Conservation (phyloP, 2,113 vertebrate species). For the Tapirus terrestris region DNA sequence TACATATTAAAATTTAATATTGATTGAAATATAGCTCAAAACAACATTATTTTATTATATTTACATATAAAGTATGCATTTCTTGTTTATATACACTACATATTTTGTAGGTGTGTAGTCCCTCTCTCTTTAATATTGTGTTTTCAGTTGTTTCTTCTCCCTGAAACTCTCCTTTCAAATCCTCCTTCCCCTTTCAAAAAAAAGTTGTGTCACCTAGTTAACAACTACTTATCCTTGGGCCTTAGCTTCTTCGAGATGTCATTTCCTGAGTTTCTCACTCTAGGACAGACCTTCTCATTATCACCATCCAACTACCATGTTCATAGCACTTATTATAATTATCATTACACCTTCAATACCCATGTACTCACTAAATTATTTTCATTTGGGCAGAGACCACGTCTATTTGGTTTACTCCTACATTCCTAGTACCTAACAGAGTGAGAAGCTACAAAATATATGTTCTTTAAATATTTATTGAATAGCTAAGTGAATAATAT, state of each 20-base stretch:
- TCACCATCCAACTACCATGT: not conserved
- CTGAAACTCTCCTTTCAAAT: too few relatives aligned
- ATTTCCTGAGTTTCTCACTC: not conserved
- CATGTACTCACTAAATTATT: not conserved
- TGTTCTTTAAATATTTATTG: not conserved
- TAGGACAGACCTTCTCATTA: not conserved
- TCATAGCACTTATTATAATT: not conserved
- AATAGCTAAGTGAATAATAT: not conserved
- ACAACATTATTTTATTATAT: not conserved
- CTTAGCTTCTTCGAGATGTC: not conserved
- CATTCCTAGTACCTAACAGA: not conserved
- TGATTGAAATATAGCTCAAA: not conserved
- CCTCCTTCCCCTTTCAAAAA: too few relatives aligned
- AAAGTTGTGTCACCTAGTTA: not conserved
- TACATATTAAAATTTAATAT: not conserved
- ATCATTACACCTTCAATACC: not conserved
- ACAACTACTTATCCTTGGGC: not conserved
- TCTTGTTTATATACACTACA: not conserved
- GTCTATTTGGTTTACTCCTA: not conserved
- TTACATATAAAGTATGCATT: not conserved
- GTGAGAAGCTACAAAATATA: not conserved
- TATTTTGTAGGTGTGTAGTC: not conserved
- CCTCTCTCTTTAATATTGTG: too few relatives aligned
- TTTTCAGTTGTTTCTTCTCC: too few relatives aligned
- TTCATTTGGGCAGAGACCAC: not conserved